These are phyloP conservation scores for Pollenia amentaria DNA, from an alignment of 2,888 invertebrate species.

Conservation along the genomic window DNA sequence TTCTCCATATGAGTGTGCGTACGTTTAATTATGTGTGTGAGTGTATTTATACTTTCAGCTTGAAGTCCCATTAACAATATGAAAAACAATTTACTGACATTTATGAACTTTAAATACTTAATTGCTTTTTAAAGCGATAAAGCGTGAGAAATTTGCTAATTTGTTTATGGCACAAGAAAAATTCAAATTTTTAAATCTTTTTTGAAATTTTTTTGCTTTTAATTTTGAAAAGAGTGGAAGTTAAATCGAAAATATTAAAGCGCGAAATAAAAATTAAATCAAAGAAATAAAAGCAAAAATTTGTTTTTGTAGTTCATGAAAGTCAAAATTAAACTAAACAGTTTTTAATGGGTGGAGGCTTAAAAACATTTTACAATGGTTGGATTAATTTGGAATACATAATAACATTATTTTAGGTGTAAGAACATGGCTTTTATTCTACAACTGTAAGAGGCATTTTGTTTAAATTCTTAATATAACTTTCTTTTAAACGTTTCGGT, in stretches of 20 bases:
- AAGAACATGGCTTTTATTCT: too few relatives aligned
- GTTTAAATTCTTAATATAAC: too few relatives aligned
- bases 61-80: constrained; percentile 64
- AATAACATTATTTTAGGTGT: too few relatives aligned
- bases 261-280: too few relatives aligned
- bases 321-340: too few relatives aligned
- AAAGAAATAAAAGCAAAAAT: too few relatives aligned
- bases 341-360: too few relatives aligned
- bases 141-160: constrained; percentile 73
- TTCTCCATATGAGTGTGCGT: neutral
- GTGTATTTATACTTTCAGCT: constrained; percentile 30
- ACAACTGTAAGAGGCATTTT: too few relatives aligned
- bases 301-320: too few relatives aligned
- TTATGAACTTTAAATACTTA: constrained; percentile 73
- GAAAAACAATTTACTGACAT: constrained; percentile 72
- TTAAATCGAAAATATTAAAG: neutral
- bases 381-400: too few relatives aligned
- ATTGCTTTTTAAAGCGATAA: constrained; percentile 73
- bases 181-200: constrained; percentile 28
- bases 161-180: constrained; percentile 64
- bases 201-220: constrained; percentile 1
- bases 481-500: too few relatives aligned
- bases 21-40: neutral
- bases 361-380: too few relatives aligned
- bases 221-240: constrained; percentile 21